Evolutionary conservation across 2,797 vertebrate genomes (phyloP).

Genomic region (Macroramphosus scolopax): DNA sequence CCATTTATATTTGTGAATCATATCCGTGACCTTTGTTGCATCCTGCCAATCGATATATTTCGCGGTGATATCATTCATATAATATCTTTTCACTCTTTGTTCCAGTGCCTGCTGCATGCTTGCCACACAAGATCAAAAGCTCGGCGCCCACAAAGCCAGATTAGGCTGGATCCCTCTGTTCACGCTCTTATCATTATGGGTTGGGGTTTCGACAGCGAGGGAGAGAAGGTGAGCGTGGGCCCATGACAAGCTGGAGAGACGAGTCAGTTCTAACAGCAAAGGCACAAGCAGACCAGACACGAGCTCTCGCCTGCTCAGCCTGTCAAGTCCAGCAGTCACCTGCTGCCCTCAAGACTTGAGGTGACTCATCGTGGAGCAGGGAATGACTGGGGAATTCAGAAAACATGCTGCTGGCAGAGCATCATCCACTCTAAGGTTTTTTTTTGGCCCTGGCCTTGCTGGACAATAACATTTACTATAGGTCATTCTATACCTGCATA

Average conservation of each 20-base stretch:
- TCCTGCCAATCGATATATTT: not conserved
- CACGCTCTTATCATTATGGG: constrained; percentile 22
- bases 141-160: constrained; percentile 11
- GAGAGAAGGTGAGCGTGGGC: constrained; percentile 11
- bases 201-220: not conserved
- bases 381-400: constrained; percentile 6
- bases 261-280: constrained; percentile 20
- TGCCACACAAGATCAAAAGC: constrained; percentile 38
- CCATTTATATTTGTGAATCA: constrained; percentile 2
- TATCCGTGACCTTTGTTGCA: not conserved
- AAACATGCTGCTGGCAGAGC: not conserved
- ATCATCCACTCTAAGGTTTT: not conserved
- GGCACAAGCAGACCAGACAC: constrained; percentile 11
- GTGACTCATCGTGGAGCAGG: constrained; percentile 23
- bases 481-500: not conserved
- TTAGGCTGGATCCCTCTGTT: constrained; percentile 24
- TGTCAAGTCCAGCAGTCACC: constrained; percentile 45
- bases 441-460: not conserved
- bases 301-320: constrained; percentile 21
- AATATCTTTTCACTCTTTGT: too few relatives aligned
- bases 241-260: constrained; percentile 5
- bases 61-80: too few relatives aligned
- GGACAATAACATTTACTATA: constrained; percentile 6
- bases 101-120: too few relatives aligned
- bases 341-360: constrained; percentile 33